phyloP scores from a whole-genome alignment of 2,888 invertebrate species.

The Sinodicranocentrus sp. region DNA sequence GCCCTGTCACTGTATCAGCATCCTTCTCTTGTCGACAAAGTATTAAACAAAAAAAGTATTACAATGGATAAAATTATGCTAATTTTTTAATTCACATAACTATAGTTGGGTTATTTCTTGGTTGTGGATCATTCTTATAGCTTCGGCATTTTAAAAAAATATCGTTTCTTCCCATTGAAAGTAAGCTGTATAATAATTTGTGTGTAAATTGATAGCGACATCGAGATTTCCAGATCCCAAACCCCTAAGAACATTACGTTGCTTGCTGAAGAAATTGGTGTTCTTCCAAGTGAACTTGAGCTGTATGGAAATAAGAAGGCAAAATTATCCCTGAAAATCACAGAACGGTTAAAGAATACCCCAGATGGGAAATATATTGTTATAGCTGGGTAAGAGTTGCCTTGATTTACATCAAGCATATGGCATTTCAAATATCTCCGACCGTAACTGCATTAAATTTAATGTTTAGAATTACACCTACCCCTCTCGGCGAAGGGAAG shows the following conservation, averaged over 20 bases:
- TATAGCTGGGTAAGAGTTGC: slow-evolving; percentile 88
- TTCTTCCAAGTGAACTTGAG: slow-evolving; percentile 89
- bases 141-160: too few relatives aligned
- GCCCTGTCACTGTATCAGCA: too few relatives aligned
- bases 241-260: slow-evolving; percentile 89
- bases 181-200: too few relatives aligned
- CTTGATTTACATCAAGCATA: too few relatives aligned
- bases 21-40: too few relatives aligned
- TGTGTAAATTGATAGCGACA: slow-evolving; percentile 82
- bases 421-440: too few relatives aligned
- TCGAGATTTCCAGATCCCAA: slow-evolving; percentile 92
- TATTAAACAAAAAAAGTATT: too few relatives aligned
- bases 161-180: too few relatives aligned
- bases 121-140: too few relatives aligned
- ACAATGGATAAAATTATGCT: too few relatives aligned
- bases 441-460: neutral
- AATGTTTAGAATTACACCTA: slow-evolving; percentile 92
- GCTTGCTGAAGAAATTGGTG: slow-evolving; percentile 91
- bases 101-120: too few relatives aligned
- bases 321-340: slow-evolving; percentile 90
- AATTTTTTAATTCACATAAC: too few relatives aligned
- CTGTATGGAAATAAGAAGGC: slow-evolving; percentile 96
- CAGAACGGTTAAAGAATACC: slow-evolving; percentile 86
- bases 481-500: slow-evolving; percentile 99
- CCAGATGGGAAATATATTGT: slow-evolving; percentile 94